Conservation (phyloP, 2,888 invertebrate species). For the Dasypolia templi region DNA sequence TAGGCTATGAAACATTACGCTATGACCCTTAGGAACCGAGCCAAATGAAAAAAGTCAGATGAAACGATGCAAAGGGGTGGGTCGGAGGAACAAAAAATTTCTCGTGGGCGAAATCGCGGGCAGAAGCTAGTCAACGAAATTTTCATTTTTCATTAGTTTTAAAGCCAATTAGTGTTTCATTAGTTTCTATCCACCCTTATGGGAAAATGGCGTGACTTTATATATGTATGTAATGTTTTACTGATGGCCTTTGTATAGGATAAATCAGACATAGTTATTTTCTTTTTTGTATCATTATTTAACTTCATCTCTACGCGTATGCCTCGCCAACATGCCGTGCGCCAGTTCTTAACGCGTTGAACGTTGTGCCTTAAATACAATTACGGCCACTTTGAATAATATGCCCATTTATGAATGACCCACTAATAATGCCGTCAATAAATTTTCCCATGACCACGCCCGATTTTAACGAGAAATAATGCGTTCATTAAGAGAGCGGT, state of each 20-base stretch:
- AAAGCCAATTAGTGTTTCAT: no score
- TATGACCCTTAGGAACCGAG: no score
- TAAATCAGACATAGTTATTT: not conserved
- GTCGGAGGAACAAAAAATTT: no score
- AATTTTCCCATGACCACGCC: constrained; percentile 26
- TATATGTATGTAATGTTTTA: not conserved
- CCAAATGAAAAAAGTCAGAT: no score
- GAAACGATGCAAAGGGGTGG: no score
- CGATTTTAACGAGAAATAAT: constrained; percentile 44
- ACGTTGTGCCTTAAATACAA: constrained; percentile 2
- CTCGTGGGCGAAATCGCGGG: no score
- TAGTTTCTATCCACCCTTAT: no score
- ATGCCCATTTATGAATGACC: constrained; percentile 21
- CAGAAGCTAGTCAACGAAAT: no score
- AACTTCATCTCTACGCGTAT: not conserved
- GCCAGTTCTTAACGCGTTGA: not conserved
- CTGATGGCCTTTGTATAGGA: not conserved
- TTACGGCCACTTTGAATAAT: constrained; percentile 27
- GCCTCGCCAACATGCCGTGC: not conserved
- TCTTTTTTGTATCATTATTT: not conserved
- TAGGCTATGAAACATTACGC: no score
- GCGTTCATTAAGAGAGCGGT: constrained; percentile 35
- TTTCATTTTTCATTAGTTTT: no score
- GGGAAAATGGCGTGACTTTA: no score
- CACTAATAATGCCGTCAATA: constrained; percentile 39